Evolutionary conservation across 2,113 vertebrate species (phyloP).

Genomic region (Mola mola): DNA sequence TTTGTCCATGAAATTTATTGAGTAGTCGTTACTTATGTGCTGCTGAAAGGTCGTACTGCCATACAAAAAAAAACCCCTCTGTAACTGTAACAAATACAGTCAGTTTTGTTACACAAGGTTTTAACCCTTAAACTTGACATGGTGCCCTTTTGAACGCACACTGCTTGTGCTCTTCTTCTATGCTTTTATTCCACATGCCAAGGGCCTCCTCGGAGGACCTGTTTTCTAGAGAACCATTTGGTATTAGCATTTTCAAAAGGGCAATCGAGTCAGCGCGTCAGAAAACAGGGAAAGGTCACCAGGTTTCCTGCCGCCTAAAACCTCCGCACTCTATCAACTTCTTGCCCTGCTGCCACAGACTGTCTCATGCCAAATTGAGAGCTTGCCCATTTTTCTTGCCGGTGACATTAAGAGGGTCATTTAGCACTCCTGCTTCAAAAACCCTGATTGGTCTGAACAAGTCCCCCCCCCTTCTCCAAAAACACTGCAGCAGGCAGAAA

Average conservation of each 20-base stretch:
- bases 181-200: slow-evolving; percentile 60
- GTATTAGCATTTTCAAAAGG: slow-evolving; percentile 83
- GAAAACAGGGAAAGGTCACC: slow-evolving; percentile 81
- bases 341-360: slow-evolving; percentile 57
- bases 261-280: slow-evolving; percentile 76
- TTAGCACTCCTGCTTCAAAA: slow-evolving; percentile 67
- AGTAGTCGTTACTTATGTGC: slow-evolving; percentile 26
- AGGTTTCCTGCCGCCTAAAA: slow-evolving; percentile 76
- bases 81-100: slow-evolving; percentile 5
- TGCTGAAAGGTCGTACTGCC: slow-evolving; percentile 9
- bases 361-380: slow-evolving; percentile 73
- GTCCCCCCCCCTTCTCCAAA: slow-evolving; percentile 21
- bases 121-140: slow-evolving; percentile 58
- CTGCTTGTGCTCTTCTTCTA: slow-evolving; percentile 53
- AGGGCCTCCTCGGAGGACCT: slow-evolving; percentile 66
- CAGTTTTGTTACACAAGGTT: slow-evolving; percentile 22
- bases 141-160: slow-evolving; percentile 44
- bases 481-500: slow-evolving; percentile 18
- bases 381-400: slow-evolving; percentile 68
- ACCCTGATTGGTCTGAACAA: slow-evolving; percentile 55
- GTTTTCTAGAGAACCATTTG: slow-evolving; percentile 66
- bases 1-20: neutral
- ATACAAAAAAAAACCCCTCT: neutral
- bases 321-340: slow-evolving; percentile 75
- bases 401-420: slow-evolving; percentile 81